phyloP scores from a whole-genome alignment of 2,888 invertebrate species.

The Pollenia griseotomentosa region DNA sequence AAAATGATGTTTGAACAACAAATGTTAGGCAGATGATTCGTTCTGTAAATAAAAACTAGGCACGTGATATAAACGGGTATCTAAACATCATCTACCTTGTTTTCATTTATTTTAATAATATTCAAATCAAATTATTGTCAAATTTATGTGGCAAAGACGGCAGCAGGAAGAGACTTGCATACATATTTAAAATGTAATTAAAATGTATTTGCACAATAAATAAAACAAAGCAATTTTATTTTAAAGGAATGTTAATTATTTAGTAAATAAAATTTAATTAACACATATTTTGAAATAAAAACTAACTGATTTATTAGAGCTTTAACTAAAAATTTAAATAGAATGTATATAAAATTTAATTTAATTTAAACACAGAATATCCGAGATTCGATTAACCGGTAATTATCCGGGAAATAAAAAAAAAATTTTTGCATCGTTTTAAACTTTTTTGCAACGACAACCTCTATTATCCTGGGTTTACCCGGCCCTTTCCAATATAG shows the following conservation, averaged over 20 bases:
- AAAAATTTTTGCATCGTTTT: too few relatives aligned
- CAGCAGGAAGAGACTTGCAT: neutral
- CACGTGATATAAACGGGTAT: conserved; percentile 36
- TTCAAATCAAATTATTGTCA: conserved; percentile 24
- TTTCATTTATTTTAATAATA: conserved; percentile 42
- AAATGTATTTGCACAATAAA: neutral
- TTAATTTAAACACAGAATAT: too few relatives aligned
- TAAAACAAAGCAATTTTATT: neutral
- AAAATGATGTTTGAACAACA: conserved; percentile 16
- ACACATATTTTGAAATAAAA: too few relatives aligned
- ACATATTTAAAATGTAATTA: conserved; percentile 3
- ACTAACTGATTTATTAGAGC: too few relatives aligned
- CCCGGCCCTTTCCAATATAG: too few relatives aligned
- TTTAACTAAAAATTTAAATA: too few relatives aligned
- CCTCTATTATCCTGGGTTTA: too few relatives aligned
- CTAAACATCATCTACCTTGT: neutral
- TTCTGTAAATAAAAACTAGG: neutral
- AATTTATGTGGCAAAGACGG: conserved; percentile 14
- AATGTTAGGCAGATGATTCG: conserved; percentile 60
- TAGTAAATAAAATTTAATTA: neutral
- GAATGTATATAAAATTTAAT: too few relatives aligned
- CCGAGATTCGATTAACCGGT: too few relatives aligned
- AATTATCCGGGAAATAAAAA: too few relatives aligned
- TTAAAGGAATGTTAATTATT: neutral
- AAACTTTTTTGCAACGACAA: too few relatives aligned